phyloP scores from a whole-genome alignment of 2,113 vertebrate species.

The Pseudonaja textilis region DNA sequence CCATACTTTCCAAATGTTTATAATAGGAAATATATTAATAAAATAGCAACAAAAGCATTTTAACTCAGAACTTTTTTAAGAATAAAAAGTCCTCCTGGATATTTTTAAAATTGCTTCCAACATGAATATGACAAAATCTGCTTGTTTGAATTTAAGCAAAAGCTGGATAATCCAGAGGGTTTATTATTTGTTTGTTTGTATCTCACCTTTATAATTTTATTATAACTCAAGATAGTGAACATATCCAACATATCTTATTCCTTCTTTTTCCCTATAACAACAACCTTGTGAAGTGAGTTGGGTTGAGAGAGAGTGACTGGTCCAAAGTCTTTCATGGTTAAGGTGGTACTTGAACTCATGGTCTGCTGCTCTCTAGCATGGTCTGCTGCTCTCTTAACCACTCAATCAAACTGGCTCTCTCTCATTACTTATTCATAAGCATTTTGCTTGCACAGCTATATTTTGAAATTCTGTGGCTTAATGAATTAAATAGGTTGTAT shows the following conservation, averaged over 20 bases:
- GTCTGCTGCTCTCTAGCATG: too few relatives aligned
- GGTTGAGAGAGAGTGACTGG: too few relatives aligned
- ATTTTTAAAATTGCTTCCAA: background rate
- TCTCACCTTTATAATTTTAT: background rate
- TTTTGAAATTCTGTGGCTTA: background rate
- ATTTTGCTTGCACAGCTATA: background rate
- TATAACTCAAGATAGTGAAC: background rate
- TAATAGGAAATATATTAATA: background rate
- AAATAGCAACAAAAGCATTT: background rate
- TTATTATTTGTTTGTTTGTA: background rate
- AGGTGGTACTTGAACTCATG: too few relatives aligned
- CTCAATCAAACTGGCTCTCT: too few relatives aligned
- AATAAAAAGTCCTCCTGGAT: background rate
- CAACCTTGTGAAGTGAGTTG: too few relatives aligned
- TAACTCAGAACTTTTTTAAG: background rate
- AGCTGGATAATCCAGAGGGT: too few relatives aligned
- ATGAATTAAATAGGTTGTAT: background rate
- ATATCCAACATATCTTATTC: background rate
- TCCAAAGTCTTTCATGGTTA: too few relatives aligned
- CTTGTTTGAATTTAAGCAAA: background rate
- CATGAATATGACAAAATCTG: background rate
- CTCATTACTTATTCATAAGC: background rate
- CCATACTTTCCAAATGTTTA: background rate
- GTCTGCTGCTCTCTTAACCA: too few relatives aligned
- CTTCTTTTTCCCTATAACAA: too few relatives aligned